Evolutionary conservation across 2,113 vertebrate genomes (phyloP).

Genomic region (Parotia lawesii): DNA sequence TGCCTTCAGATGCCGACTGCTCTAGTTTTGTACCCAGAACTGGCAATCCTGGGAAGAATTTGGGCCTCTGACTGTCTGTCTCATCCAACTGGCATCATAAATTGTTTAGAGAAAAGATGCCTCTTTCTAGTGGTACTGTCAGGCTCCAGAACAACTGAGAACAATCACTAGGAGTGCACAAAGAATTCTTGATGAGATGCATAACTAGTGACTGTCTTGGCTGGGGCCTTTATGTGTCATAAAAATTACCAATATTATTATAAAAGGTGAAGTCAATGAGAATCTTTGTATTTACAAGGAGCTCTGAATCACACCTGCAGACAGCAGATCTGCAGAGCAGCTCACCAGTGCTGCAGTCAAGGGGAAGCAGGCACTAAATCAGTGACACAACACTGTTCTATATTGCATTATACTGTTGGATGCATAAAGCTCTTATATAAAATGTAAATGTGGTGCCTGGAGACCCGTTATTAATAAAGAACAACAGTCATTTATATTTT

Average conservation of each 20-base stretch:
- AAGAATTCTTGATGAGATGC: not conserved
- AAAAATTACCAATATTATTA: not conserved
- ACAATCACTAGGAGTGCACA: not conserved
- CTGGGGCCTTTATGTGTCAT: not conserved
- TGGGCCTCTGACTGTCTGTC: not conserved
- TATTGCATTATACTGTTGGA: not conserved
- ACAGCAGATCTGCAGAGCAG: not conserved
- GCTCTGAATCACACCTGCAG: not conserved
- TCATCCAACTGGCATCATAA: not conserved
- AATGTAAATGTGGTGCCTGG: constrained; percentile 1
- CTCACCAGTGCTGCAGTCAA: not conserved
- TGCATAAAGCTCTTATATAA: not conserved
- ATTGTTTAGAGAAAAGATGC: not conserved
- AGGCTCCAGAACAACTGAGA: not conserved
- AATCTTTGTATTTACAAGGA: not conserved
- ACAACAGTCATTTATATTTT: not conserved
- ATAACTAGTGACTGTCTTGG: not conserved
- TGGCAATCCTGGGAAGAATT: not conserved
- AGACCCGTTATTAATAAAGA: not conserved
- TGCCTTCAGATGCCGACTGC: not conserved
- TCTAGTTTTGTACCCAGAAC: not conserved
- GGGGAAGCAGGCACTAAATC: not conserved
- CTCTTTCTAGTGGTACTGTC: not conserved
- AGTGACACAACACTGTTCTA: not conserved
- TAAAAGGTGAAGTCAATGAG: not conserved